Percentiles rank a stretch among this genome's conserved stretches.
Conservation (phyloP, 2,797 vertebrate species). For the Gallinago nigripennis region DNA sequence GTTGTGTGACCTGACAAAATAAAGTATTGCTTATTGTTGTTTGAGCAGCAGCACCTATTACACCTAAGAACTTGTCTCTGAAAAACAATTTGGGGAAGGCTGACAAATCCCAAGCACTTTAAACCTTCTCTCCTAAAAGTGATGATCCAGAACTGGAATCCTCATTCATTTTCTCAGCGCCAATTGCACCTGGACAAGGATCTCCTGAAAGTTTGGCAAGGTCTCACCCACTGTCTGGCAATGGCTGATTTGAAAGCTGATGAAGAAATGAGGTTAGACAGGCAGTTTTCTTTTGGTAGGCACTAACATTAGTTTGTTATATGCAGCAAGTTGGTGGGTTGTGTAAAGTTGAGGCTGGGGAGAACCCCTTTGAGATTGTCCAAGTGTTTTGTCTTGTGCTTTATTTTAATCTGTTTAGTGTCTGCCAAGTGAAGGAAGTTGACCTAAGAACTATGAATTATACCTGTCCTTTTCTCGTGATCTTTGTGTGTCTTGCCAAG, state of each 20-base stretch:
- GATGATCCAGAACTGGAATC: neutral
- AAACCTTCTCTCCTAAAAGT: neutral
- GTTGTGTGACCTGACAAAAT: neutral
- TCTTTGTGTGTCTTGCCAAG: neutral
- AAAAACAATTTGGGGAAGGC: neutral
- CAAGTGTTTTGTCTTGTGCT: accelerated
- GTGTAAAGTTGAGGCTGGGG: neutral
- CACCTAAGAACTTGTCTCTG: neutral
- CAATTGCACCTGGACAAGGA: neutral
- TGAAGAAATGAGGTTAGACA: neutral
- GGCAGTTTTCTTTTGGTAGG: neutral
- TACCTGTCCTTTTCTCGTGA: neutral
- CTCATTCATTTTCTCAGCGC: neutral
- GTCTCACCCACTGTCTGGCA: neutral
- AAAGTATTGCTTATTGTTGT: neutral
- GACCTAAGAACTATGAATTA: neutral
- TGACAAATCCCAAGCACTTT: neutral
- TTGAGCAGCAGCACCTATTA: neutral
- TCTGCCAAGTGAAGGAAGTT: neutral
- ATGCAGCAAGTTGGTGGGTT: neutral
- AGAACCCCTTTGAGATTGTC: neutral
- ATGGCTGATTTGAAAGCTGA: neutral
- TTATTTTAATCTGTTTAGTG: neutral
- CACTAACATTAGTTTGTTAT: neutral
- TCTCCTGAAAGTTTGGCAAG: neutral